phyloP scores from a whole-genome alignment of 2,113 vertebrate genomes.

The Malurus melanocephalus region DNA sequence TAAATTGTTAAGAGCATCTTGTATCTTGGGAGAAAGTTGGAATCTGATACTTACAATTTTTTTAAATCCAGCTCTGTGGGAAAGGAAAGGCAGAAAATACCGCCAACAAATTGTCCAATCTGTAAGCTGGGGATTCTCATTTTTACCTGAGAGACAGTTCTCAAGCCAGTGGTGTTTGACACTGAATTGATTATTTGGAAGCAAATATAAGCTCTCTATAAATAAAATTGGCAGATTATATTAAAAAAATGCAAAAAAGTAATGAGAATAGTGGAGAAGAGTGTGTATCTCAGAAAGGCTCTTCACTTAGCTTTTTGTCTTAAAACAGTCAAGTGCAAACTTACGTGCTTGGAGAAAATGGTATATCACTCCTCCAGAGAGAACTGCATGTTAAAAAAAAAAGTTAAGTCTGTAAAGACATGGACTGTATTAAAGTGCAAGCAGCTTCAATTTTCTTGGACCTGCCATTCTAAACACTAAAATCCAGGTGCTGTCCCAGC shows the following conservation, averaged over 20 bases:
- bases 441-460: neutral
- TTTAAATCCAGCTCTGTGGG: neutral
- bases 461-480: neutral
- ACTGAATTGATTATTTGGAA: neutral
- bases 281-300: neutral
- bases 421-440: neutral
- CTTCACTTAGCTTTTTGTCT: neutral
- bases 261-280: neutral
- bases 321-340: neutral
- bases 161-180: neutral
- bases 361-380: neutral
- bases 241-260: neutral
- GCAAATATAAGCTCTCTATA: neutral
- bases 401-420: neutral
- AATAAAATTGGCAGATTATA: neutral
- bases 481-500: neutral
- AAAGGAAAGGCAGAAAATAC: neutral
- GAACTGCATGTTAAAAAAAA: neutral
- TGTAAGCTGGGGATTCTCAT: neutral
- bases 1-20: neutral
- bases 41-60: neutral
- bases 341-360: fast-evolving
- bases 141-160: neutral
- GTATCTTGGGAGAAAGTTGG: neutral
- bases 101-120: neutral